Evolutionary conservation across 2,113 vertebrate genomes (phyloP), one percentile per base, ranked within the genome.

Genomic region (Mesembrinibis cayennensis): DNA sequence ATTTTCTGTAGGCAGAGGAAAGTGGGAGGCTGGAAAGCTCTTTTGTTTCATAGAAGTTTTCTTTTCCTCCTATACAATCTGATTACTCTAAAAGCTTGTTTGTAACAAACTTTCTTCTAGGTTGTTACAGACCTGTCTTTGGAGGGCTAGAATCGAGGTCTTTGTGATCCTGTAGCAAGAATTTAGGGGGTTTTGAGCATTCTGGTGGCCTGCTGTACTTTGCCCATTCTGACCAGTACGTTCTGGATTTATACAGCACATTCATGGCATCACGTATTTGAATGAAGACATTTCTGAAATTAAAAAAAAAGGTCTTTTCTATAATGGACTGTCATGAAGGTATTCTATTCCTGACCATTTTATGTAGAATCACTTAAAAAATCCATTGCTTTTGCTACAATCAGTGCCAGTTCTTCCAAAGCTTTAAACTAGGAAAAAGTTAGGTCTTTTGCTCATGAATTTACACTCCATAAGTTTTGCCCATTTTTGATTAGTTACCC

Each of bases 261-360:
- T 17, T 47, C 10, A 23, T 15, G 7, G 3, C 10, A 30, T 3
- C 5, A 27, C 1, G 4, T 6, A 1, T 10, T 8, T 2, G 22
- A 69, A 62, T 32, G 9, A 52, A 66, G 5, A 42, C 14, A 45
- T 29, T 34, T 16, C 12, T 2, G 1, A 45, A 44, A 16, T 20
- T 6, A n/a, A 32, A 58, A 30, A 22, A 20, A 32, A 8, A 59
- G 1, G 1, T 12, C 0, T 66, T 50, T 73, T 49, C n/a, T 25
- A 2, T 40, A 42, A 38, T 5, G 4, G 13, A 13, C 9, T n/a
- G 5, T 7, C 4, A 26, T 20, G 23, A 62, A 79, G 6, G 4
- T 56, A 6, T 42, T 47, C 14, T n/a, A 11, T 27, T 21, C 18
- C 6, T 42, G 4, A 17, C 6, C 6, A 45, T 77, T 84, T 77